Evolutionary conservation across 2,113 vertebrate species (phyloP).

Genomic region (Actenoides hombroni): DNA sequence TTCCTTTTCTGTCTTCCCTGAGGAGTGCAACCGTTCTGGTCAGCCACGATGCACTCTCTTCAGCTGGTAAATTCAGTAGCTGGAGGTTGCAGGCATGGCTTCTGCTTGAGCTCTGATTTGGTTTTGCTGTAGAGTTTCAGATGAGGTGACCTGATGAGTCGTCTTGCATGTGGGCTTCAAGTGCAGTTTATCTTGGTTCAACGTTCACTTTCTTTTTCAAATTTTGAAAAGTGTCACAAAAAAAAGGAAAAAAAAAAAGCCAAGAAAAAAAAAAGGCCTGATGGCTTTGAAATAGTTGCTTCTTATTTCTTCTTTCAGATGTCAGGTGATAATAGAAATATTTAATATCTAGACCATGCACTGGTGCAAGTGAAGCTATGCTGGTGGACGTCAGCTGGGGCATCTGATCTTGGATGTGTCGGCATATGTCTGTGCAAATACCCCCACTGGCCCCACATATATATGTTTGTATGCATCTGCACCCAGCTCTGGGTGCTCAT

Average conservation of each 20-base stretch:
- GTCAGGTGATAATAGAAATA: background rate
- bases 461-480: rapidly evolving
- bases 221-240: background rate
- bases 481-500: background rate
- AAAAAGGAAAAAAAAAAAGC: background rate
- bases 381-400: background rate
- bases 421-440: rapidly evolving
- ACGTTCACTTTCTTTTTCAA: background rate
- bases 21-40: background rate
- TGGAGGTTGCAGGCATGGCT: background rate
- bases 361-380: background rate
- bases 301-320: background rate
- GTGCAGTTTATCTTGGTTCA: background rate
- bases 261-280: too few species aligned
- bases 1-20: background rate
- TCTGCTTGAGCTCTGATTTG: background rate
- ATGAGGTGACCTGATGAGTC: background rate
- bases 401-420: background rate
- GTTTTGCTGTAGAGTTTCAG: background rate
- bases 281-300: background rate
- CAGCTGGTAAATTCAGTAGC: background rate
- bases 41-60: background rate
- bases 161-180: background rate
- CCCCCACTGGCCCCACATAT: rapidly evolving
- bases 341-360: background rate